phyloP scores from a whole-genome alignment of 2,797 vertebrate genomes.

The Gobionotothen gibberifrons region DNA sequence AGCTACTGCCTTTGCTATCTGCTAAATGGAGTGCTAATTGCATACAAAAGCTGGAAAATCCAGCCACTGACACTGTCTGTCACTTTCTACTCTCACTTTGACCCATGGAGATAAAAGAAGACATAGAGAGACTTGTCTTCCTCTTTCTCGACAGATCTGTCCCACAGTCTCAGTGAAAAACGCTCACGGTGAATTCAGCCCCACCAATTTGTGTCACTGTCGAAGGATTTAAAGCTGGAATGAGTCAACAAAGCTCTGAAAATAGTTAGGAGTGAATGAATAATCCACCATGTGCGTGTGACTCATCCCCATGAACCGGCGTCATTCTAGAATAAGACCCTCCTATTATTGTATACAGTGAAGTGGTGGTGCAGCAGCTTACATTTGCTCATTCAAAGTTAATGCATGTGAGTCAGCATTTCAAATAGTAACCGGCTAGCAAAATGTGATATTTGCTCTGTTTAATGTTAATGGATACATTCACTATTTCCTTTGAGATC shows the following conservation, averaged over 20 bases:
- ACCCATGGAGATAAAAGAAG: conserved; percentile 35
- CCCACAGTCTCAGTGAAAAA: conserved; percentile 26
- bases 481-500: no score
- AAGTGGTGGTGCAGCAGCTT: not conserved
- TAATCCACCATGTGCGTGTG: not conserved
- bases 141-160: conserved; percentile 20
- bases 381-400: not conserved
- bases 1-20: conserved; percentile 64
- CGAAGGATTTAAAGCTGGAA: conserved; percentile 37
- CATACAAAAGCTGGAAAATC: conserved; percentile 52
- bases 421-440: no score
- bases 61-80: conserved; percentile 41
- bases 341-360: not conserved
- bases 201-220: conserved; percentile 13
- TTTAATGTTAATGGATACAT: not conserved
- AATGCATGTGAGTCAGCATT: not conserved
- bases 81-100: conserved; percentile 45
- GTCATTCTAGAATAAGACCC: not conserved
- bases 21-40: conserved; percentile 71
- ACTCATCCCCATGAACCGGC: conserved; percentile 7
- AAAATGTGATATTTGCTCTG: no score
- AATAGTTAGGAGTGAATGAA: conserved; percentile 38
- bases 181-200: conserved; percentile 11
- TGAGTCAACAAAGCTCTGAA: conserved; percentile 47
- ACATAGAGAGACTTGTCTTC: conserved; percentile 18